phyloP scores from a whole-genome alignment of 2,888 invertebrate species.

The Silvanus unidentatus region DNA sequence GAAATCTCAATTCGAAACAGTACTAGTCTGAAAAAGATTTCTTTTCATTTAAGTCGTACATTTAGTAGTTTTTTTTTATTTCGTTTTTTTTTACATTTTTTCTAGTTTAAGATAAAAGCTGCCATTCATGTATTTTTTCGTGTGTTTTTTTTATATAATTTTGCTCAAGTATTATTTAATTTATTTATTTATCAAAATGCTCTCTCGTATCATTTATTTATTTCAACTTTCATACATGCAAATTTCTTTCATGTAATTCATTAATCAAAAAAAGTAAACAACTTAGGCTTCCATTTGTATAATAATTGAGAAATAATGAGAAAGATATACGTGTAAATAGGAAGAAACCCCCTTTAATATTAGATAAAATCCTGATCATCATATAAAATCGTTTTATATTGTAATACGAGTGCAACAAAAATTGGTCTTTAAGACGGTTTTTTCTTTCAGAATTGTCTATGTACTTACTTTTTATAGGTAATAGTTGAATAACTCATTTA shows the following conservation, averaged over 20 bases:
- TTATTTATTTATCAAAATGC: constrained; percentile 14
- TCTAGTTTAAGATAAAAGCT: constrained; percentile 18
- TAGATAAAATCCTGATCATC: too few relatives aligned
- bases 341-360: too few relatives aligned
- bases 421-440: too few relatives aligned
- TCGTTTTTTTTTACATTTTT: constrained; percentile 9
- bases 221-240: constrained; percentile 25
- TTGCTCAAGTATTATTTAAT: constrained; percentile 15
- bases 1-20: constrained; percentile 26
- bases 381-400: too few relatives aligned
- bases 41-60: constrained; percentile 20
- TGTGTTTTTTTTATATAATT: too few relatives aligned
- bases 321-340: too few relatives aligned
- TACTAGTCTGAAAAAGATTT: constrained; percentile 31
- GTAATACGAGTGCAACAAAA: too few relatives aligned
- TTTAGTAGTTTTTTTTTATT: constrained; percentile 17
- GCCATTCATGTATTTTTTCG: constrained; percentile 23
- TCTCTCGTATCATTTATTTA: constrained; percentile 19
- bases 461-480: too few relatives aligned
- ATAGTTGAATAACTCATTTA: too few relatives aligned
- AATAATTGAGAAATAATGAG: too few relatives aligned
- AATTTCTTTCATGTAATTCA: background rate
- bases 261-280: constrained; percentile 4
- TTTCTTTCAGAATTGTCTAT: too few relatives aligned
- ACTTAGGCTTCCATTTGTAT: constrained; percentile 15